phyloP scores from a whole-genome alignment of 2,113 vertebrate species.

The Gnathonemus echidnorhynchus region DNA sequence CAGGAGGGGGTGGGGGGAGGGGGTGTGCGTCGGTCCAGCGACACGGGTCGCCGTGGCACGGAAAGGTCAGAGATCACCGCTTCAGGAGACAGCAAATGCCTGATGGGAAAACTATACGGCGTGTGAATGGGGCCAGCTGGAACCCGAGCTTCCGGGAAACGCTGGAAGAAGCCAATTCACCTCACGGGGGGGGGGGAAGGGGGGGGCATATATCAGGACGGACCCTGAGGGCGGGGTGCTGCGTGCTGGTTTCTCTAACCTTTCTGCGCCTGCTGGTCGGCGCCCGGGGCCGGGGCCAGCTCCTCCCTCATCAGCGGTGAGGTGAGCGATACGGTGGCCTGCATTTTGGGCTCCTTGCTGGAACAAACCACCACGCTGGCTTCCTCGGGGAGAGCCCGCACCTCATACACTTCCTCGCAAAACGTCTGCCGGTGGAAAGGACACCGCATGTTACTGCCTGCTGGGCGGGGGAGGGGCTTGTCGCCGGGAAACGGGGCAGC shows the following conservation, averaged over 20 bases:
- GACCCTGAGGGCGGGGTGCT: slow-evolving; percentile 16
- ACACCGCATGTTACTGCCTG: slow-evolving; percentile 68
- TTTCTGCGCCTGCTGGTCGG: slow-evolving; percentile 66
- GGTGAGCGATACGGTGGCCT: slow-evolving; percentile 73
- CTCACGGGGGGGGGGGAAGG: not conserved
- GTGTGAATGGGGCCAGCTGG: slow-evolving; percentile 22
- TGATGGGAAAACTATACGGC: slow-evolving; percentile 33
- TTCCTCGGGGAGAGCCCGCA: slow-evolving; percentile 67
- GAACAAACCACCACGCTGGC: slow-evolving; percentile 70
- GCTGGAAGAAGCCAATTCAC: slow-evolving; percentile 19
- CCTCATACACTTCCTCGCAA: slow-evolving; percentile 74
- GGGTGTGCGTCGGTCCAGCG: slow-evolving; percentile 41
- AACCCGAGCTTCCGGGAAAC: slow-evolving; percentile 28
- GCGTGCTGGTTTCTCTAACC: slow-evolving; percentile 71
- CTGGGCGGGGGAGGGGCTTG: slow-evolving; percentile 35
- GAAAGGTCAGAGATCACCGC: slow-evolving; percentile 75
- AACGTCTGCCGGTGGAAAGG: slow-evolving; percentile 75
- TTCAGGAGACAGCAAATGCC: slow-evolving; percentile 50
- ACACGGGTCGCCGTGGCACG: slow-evolving; percentile 51
- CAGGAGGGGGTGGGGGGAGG: not conserved
- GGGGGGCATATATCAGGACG: not conserved
- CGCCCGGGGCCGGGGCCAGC: slow-evolving; percentile 56
- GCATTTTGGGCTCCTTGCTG: slow-evolving; percentile 74
- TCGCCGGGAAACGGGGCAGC: not conserved
- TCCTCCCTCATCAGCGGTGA: slow-evolving; percentile 78